A percentile compares a stretch with the other conserved stretches of the same genome.
These are phyloP conservation scores for Pandemis corylana DNA, from an alignment of 2,888 invertebrate genomes.

Conservation along the genomic window DNA sequence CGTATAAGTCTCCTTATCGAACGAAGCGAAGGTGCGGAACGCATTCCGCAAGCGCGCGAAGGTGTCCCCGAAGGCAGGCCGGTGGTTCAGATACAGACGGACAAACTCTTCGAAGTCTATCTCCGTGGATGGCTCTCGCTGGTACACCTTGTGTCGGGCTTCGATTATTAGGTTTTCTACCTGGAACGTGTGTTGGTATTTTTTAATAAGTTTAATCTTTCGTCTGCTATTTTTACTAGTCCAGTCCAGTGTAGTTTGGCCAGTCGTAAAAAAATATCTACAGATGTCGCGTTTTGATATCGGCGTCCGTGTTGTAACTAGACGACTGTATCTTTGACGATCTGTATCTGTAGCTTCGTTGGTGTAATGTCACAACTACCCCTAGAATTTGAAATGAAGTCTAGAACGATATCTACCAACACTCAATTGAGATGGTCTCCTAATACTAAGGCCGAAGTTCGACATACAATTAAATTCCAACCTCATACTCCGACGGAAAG, in stretches of 20 bases:
- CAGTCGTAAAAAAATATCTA: too few species aligned
- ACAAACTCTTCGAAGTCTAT: constrained; percentile 88
- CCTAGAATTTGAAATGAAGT: too few species aligned
- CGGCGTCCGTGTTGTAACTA: too few species aligned
- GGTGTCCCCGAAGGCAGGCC: constrained; percentile 85
- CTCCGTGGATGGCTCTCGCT: constrained; percentile 75
- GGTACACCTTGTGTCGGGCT: constrained; percentile 82
- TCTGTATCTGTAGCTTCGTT: too few species aligned
- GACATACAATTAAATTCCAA: constrained; percentile 50
- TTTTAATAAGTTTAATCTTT: neutral
- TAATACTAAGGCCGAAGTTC: neutral
- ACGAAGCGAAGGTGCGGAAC: constrained; percentile 73
- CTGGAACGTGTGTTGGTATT: constrained; percentile 56
- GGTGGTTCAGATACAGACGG: constrained; percentile 87
- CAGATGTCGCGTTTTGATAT: too few species aligned
- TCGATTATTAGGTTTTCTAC: constrained; percentile 86
- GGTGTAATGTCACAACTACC: too few species aligned
- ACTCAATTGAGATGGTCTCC: neutral
- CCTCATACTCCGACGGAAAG: constrained; percentile 91
- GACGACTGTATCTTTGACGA: too few species aligned
- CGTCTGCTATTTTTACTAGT: neutral
- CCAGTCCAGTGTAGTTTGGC: too few species aligned
- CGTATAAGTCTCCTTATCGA: constrained; percentile 49
- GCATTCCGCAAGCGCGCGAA: constrained; percentile 72
- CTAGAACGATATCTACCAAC: too few species aligned